Conservation (phyloP, 2,888 invertebrate genomes). For the Drosophila mettleri region DNA sequence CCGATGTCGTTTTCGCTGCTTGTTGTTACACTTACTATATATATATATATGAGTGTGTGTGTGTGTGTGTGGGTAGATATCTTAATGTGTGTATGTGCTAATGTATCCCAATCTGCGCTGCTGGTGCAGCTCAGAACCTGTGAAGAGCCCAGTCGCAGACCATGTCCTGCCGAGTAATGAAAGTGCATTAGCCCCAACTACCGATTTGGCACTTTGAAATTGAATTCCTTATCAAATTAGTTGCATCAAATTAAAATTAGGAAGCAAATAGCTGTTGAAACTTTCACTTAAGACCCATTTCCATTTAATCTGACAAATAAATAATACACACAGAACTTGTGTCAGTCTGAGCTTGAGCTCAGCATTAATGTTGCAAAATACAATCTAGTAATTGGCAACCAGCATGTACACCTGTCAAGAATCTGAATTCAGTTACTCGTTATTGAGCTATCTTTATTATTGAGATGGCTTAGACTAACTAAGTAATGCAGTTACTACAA, state of each 20-base stretch:
- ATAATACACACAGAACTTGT: not conserved
- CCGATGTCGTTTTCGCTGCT: constrained; percentile 23
- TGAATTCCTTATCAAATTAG: constrained; percentile 78
- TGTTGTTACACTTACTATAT: constrained; percentile 7
- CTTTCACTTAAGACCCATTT: not conserved
- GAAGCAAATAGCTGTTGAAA: constrained; percentile 24
- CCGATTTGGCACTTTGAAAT: constrained; percentile 70
- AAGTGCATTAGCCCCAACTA: constrained; percentile 59
- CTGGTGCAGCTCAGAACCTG: constrained; percentile 29
- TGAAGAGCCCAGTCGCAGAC: constrained; percentile 9
- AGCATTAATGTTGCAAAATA: not conserved
- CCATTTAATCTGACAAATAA: not conserved
- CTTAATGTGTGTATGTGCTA: constrained; percentile 58
- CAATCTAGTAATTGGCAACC: not conserved
- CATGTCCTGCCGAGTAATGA: constrained; percentile 42
- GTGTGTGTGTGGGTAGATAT: constrained; percentile 32
- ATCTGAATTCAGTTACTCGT: too few relatives aligned
- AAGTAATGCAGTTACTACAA: not conserved
- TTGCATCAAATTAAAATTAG: constrained; percentile 69
- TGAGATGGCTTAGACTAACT: not conserved
- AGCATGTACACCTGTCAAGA: not conserved
- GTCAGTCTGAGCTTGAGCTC: not conserved
- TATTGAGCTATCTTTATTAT: too few relatives aligned
- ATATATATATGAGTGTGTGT: too few relatives aligned
- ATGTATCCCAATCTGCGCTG: constrained; percentile 44